phyloP scores from a whole-genome alignment of 35 echinoderm and acorn worm species.

The Chiridota heheva region DNA sequence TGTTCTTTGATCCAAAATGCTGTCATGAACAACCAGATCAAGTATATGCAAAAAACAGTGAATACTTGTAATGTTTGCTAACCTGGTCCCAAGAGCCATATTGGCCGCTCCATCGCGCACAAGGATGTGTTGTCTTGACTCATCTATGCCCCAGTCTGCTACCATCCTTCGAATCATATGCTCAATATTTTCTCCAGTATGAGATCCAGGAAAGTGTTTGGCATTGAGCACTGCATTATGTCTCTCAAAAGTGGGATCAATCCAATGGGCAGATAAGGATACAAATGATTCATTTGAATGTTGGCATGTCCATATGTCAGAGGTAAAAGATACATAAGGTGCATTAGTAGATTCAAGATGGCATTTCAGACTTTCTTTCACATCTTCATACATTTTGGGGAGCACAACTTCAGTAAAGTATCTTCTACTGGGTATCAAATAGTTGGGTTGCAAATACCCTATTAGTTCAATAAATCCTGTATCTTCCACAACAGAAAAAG shows the following conservation, averaged over 20 bases:
- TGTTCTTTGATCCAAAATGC: constrained; percentile 1
- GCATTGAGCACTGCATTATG: constrained; percentile 9
- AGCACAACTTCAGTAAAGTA: constrained; percentile 14
- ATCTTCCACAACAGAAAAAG: neutral
- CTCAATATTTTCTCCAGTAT: constrained; percentile 20
- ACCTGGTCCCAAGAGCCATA: constrained; percentile 1
- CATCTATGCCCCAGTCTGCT: neutral
- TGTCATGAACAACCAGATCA: neutral
- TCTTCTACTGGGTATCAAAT: constrained; percentile 8
- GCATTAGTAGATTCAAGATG: neutral
- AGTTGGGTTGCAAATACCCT: neutral
- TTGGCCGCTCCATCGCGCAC: constrained; percentile 12
- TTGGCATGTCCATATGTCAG: constrained; percentile 3
- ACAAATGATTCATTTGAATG: constrained; percentile 7
- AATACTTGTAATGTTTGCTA: neutral
- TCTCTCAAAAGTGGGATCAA: neutral
- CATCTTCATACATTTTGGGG: neutral
- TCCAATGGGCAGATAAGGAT: constrained; percentile 5
- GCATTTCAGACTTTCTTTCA: neutral
- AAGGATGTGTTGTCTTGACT: neutral
- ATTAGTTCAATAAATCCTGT: constrained; percentile 5
- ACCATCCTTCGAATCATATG: constrained; percentile 13
- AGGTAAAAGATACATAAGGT: constrained; percentile 2
- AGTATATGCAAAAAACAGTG: constrained; percentile 16
- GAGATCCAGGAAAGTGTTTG: constrained; percentile 18